A percentile compares a stretch with the other conserved stretches of the same genome.
Evolutionary conservation across 2,797 vertebrate species (phyloP).

Genomic region (Percopsis omiscomaycus): DNA sequence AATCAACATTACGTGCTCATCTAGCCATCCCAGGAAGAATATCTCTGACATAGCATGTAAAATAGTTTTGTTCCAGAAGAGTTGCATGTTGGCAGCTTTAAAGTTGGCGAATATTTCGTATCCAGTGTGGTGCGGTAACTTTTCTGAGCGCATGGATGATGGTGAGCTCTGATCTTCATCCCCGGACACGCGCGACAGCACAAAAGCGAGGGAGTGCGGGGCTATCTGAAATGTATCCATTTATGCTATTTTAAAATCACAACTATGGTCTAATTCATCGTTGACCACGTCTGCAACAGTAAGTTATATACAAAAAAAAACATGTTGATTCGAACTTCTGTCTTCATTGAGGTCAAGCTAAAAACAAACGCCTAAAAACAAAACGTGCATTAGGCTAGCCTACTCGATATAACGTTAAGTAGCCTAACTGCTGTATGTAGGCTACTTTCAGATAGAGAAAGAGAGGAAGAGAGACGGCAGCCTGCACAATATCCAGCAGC

Average conservation of each 20-base stretch:
- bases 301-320: neutral
- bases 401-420: too few relatives aligned
- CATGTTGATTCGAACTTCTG: neutral
- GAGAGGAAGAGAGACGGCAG: neutral
- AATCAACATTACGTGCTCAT: conserved; percentile 91
- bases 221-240: conserved; percentile 88
- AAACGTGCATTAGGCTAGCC: too few relatives aligned
- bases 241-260: neutral
- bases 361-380: neutral
- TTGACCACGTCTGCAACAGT: neutral
- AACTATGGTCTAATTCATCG: neutral
- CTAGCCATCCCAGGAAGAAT: conserved; percentile 96
- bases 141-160: conserved; percentile 28
- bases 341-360: too few relatives aligned
- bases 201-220: conserved; percentile 91
- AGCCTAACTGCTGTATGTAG: too few relatives aligned
- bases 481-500: too few relatives aligned
- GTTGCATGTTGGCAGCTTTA: conserved; percentile 94
- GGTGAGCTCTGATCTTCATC: conserved; percentile 39
- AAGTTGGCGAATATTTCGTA: conserved; percentile 95
- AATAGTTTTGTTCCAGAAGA: conserved; percentile 92
- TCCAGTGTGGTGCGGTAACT: conserved; percentile 82
- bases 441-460: too few relatives aligned
- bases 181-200: conserved; percentile 77
- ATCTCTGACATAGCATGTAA: conserved; percentile 88